Percentiles rank a stretch among this genome's conserved stretches.
Conservation (phyloP, 2,113 vertebrate genomes). For the Chlorodrepanis virens region DNA sequence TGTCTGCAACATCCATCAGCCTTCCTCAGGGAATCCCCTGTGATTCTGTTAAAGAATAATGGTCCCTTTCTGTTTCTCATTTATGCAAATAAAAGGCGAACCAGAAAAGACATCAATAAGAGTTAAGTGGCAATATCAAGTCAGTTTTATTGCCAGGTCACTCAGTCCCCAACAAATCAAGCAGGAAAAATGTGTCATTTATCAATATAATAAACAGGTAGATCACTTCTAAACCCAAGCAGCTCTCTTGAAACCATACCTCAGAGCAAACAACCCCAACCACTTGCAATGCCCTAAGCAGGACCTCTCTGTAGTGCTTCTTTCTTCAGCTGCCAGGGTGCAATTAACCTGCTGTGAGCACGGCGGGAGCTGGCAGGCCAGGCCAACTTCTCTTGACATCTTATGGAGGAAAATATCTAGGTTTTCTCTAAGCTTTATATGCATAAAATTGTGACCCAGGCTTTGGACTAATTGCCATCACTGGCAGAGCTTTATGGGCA, state of each 20-base stretch:
- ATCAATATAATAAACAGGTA: slow-evolving; percentile 65
- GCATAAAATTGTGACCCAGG: background rate
- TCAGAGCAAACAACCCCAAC: background rate
- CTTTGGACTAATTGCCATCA: background rate
- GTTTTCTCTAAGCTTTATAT: background rate
- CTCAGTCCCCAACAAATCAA: slow-evolving; percentile 53
- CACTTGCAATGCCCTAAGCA: background rate
- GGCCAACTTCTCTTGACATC: background rate
- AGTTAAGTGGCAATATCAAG: slow-evolving; percentile 65
- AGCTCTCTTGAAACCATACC: slow-evolving; percentile 32
- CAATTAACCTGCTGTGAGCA: background rate
- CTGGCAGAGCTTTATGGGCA: background rate
- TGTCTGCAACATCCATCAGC: slow-evolving; percentile 8
- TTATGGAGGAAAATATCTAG: background rate
- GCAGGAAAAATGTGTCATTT: slow-evolving; percentile 46
- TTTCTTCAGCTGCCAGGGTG: background rate
- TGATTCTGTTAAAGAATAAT: background rate
- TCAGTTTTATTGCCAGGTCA: slow-evolving; percentile 65
- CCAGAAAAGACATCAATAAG: slow-evolving; percentile 54
- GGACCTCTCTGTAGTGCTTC: background rate
- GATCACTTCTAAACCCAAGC: slow-evolving; percentile 39
- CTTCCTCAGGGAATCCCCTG: background rate
- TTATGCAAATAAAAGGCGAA: slow-evolving; percentile 44
- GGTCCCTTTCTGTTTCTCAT: slow-evolving; percentile 31
- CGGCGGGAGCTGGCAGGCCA: rapidly evolving